phyloP scores from a whole-genome alignment of 2,888 invertebrate genomes.

The Abrostola triplasia region DNA sequence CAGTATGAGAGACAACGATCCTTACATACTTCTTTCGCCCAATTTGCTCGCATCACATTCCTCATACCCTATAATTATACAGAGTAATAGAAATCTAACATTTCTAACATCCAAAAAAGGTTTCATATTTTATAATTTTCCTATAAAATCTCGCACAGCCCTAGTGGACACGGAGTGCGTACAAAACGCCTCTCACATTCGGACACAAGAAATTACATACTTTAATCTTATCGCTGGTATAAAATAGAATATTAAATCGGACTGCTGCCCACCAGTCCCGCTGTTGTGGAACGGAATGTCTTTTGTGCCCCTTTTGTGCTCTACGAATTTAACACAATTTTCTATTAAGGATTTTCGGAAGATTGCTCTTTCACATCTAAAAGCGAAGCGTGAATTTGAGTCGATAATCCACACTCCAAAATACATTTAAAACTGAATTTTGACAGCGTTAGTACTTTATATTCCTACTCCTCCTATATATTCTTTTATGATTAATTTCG shows the following conservation, averaged over 20 bases:
- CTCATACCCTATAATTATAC: too few relatives aligned
- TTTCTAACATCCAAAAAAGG: background rate
- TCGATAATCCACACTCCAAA: background rate
- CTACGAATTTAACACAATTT: conserved; percentile 9
- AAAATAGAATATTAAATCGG: conserved; percentile 88
- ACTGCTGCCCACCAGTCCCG: conserved; percentile 65
- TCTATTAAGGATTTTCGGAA: background rate
- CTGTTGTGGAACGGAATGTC: conserved; percentile 66
- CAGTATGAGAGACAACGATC: too few relatives aligned
- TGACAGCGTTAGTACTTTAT: too few relatives aligned
- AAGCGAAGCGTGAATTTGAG: background rate
- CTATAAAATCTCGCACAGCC: conserved; percentile 60
- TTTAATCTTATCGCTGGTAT: conserved; percentile 87
- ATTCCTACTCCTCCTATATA: too few relatives aligned
- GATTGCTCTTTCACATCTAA: background rate
- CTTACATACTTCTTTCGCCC: too few relatives aligned
- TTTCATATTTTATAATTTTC: background rate
- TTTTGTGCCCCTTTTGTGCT: conserved; percentile 39
- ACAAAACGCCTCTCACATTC: conserved; percentile 76
- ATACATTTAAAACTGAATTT: background rate
- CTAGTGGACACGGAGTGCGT: conserved; percentile 70
- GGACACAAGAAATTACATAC: conserved; percentile 87
- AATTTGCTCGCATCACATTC: too few relatives aligned
- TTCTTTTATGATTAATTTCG: too few relatives aligned
- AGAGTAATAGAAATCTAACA: too few relatives aligned